Conservation (phyloP, 2,113 vertebrate genomes). For the Saguinus imperator region DNA sequence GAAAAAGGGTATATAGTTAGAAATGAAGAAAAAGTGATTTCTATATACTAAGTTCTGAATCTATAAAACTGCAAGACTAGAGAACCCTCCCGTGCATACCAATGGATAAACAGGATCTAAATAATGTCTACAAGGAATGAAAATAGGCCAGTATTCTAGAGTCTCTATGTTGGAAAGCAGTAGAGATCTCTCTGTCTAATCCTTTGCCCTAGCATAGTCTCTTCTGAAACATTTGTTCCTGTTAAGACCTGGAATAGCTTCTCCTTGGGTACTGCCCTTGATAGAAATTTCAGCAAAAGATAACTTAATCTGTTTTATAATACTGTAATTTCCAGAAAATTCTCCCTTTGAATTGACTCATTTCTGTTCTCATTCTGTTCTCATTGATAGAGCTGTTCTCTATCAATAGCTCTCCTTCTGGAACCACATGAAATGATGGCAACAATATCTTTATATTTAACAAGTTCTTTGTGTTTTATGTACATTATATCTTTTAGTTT, state of each 20-base stretch:
- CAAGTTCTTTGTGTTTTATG: background rate
- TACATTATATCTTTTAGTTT: background rate
- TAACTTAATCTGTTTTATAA: background rate
- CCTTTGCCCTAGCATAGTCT: background rate
- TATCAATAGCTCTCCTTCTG: background rate
- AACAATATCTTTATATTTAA: background rate
- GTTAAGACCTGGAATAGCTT: background rate
- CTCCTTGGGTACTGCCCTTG: background rate
- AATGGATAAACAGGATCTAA: background rate
- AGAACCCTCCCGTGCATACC: background rate
- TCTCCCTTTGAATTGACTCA: background rate
- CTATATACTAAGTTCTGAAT: background rate
- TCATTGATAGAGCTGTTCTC: too few relatives aligned
- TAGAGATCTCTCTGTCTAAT: background rate
- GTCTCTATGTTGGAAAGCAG: background rate
- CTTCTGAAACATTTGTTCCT: background rate
- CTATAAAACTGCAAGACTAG: background rate
- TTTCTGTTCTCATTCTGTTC: background rate
- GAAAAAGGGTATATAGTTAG: background rate
- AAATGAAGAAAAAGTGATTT: conserved; percentile 6
- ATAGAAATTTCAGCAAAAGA: background rate
- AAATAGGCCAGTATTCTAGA: background rate
- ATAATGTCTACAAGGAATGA: background rate
- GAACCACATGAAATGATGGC: background rate
- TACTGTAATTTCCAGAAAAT: background rate